A percentile compares a stretch with the other conserved stretches of the same genome.
Conservation (phyloP, 1,140 invertebrate genomes). For the Drosophila aff. region DNA sequence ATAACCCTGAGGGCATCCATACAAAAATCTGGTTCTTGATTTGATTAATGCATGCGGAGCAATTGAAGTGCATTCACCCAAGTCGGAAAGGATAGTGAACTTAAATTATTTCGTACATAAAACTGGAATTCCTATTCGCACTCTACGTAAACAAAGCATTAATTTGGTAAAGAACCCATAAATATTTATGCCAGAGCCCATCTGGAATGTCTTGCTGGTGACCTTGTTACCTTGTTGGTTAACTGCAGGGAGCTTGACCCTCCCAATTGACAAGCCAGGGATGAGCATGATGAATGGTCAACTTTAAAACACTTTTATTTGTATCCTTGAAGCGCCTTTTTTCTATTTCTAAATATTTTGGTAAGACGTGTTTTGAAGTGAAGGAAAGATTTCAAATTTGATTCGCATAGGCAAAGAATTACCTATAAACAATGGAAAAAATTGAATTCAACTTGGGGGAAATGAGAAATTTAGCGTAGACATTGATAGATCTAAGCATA, state of each 20-base stretch:
- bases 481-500: not conserved
- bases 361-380: not conserved
- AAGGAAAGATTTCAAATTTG: not conserved
- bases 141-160: slow-evolving; percentile 22
- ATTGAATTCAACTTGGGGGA: not conserved
- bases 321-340: slow-evolving; percentile 16
- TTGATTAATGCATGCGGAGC: slow-evolving; percentile 10
- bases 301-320: slow-evolving; percentile 11
- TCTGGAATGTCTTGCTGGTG: slow-evolving; percentile 53
- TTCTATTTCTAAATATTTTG: slow-evolving; percentile 20
- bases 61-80: slow-evolving; percentile 9
- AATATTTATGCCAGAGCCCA: slow-evolving; percentile 58
- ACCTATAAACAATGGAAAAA: not conserved
- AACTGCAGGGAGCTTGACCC: slow-evolving; percentile 49
- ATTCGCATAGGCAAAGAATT: not conserved
- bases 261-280: slow-evolving; percentile 7
- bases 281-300: slow-evolving; percentile 19
- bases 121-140: not conserved
- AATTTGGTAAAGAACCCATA: slow-evolving; percentile 53
- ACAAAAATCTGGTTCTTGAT: slow-evolving; percentile 2
- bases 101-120: not conserved
- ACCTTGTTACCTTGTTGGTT: slow-evolving; percentile 37
- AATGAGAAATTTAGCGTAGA: not conserved
- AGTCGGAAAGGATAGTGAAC: not conserved
- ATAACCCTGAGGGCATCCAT: slow-evolving; percentile 14